These are phyloP conservation scores for Clinocottus analis DNA, from an alignment of 2,113 vertebrate genomes.

Conservation along the genomic window DNA sequence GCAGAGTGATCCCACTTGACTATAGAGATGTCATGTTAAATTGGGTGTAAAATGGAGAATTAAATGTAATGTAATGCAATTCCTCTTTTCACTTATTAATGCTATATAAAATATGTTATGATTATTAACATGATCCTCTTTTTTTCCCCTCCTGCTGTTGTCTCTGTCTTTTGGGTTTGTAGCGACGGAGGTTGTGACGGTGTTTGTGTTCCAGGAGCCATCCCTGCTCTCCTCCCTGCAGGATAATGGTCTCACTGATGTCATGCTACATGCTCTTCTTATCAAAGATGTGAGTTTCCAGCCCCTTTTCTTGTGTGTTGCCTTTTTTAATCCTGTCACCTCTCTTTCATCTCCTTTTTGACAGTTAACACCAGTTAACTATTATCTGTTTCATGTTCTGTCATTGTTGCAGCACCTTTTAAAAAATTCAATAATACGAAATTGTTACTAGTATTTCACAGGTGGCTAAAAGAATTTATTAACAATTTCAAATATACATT, in stretches of 20 bases:
- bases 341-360: neutral
- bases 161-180: conserved; percentile 50
- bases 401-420: neutral
- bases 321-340: conserved; percentile 27
- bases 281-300: conserved; percentile 93
- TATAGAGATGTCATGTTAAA: neutral
- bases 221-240: conserved; percentile 94
- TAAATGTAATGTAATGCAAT: neutral
- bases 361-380: neutral
- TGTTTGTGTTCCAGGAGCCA: conserved; percentile 98
- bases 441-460: neutral
- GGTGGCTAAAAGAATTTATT: neutral
- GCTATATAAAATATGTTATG: neutral
- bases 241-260: conserved; percentile 96
- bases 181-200: conserved; percentile 97
- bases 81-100: conserved; percentile 1
- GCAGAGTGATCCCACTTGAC: neutral
- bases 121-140: conserved; percentile 3
- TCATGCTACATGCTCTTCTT: conserved; percentile 95
- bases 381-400: neutral
- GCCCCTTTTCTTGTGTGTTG: neutral
- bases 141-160: neutral
- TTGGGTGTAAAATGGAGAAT: neutral
- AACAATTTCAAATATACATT: neutral
- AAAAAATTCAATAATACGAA: neutral